Conservation (phyloP, 1,140 invertebrate genomes). For the Lucilia cuprina region DNA sequence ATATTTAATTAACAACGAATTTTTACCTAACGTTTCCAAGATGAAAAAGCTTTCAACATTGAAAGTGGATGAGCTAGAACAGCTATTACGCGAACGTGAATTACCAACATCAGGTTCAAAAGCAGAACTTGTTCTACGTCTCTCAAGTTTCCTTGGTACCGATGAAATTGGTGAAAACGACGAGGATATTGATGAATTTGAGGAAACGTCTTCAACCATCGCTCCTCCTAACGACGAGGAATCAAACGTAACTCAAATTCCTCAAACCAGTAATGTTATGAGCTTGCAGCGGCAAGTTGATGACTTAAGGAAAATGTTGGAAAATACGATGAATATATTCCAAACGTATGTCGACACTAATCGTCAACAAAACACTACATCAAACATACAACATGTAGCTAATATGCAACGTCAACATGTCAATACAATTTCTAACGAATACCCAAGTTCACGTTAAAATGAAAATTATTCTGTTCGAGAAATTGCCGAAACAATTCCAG, state of each 20-base stretch:
- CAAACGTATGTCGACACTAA: no score
- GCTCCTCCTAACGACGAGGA: no score
- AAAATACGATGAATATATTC: no score
- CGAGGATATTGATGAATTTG: background rate
- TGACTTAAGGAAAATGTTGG: background rate
- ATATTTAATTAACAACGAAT: no score
- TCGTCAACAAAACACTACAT: no score
- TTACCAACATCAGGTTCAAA: background rate
- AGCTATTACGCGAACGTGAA: background rate
- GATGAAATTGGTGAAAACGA: background rate
- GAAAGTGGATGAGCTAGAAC: background rate
- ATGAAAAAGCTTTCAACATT: background rate
- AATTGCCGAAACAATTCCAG: no score
- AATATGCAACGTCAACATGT: no score
- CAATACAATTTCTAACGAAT: no score
- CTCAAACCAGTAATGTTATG: background rate
- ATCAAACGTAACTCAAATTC: no score
- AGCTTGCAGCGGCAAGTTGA: background rate
- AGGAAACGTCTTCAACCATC: background rate
- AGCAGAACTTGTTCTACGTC: background rate
- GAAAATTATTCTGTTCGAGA: no score
- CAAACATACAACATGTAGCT: no score
- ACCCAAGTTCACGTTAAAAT: no score
- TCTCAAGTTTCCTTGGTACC: background rate
- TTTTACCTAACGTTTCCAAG: background rate